phyloP scores from a whole-genome alignment of 2,888 invertebrate species.

The Xiphydria camelus region DNA sequence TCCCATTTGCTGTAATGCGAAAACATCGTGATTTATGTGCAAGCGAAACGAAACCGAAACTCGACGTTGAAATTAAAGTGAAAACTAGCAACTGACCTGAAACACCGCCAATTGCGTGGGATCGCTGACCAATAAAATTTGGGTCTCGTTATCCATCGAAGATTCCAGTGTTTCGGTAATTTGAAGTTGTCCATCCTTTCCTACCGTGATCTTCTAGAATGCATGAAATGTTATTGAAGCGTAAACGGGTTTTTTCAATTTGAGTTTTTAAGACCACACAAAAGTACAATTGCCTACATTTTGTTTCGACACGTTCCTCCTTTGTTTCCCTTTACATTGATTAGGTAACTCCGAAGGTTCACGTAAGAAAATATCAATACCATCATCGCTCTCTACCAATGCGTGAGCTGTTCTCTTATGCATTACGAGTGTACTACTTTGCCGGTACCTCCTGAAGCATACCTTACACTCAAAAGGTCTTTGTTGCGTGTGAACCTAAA shows the following conservation, averaged over 20 bases:
- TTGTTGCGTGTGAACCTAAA: conserved; percentile 62
- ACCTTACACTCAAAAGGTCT: conserved; percentile 64
- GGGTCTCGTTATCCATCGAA: conserved; percentile 43
- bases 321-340: conserved; percentile 24
- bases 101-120: conserved; percentile 48
- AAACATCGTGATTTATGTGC: neutral
- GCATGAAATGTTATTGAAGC: no score
- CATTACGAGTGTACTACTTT: conserved; percentile 65
- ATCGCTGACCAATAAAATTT: conserved; percentile 48
- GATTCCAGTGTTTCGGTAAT: conserved; percentile 36
- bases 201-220: conserved; percentile 30
- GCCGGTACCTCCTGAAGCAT: conserved; percentile 65
- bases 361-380: conserved; percentile 47
- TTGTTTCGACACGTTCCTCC: conserved; percentile 5
- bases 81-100: conserved; percentile 31
- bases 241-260: no score
- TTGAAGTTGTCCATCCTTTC: conserved; percentile 38
- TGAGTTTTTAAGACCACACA: no score
- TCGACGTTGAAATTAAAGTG: conserved; percentile 1
- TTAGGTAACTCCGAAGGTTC: conserved; percentile 11
- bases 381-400: conserved; percentile 55
- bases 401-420: conserved; percentile 66
- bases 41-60: no score
- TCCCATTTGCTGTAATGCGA: conserved; percentile 38
- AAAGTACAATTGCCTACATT: neutral